Base-by-base conservation (phyloP, 2,797 vertebrate genomes). In the Micromesistius poutassou region DNA sequence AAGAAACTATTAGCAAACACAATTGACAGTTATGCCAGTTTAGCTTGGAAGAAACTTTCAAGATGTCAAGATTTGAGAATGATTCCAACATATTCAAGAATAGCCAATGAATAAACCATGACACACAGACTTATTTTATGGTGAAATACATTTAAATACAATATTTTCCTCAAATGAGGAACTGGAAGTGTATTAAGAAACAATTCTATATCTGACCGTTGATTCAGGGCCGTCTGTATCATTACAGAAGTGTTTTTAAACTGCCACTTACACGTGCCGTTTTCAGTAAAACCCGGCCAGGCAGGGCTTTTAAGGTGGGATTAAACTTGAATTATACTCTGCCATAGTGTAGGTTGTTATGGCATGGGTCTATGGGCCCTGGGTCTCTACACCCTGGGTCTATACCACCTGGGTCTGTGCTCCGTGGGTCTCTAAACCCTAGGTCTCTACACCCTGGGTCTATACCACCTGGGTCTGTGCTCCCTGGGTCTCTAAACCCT, bases 21-120 rank as follows among this genome's bases (percentile, higher is more conserved):
- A 91, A 92, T 86, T 88, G 91, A 91, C 92, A 82, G 90, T 90
- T 92, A 85, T 88, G 86, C 84, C 85, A 78, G 84, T 89, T 91
- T 81, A 81, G 76, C 78, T 77, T 75, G 83, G 76, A 71, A 71
- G 30, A 71, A 74, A 79, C 83, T 79, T 55, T 81, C 78, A 81
- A 86, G 85, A 82, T 81, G 83, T 78, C 73, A 30, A 81, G 38
- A 62, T 31, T 25, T 62, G 74, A 25, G 9, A 68, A 22, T 55
- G 46, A 55, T 42, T 42, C 40, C 40, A 42, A 42, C 40, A 6
- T 19, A 2, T 19, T 55, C 46, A 19, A 55, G 40, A 42, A 42
- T 42, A 42, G 40, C 46, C 46, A 19, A 5, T 55, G 46, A 55
- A 22, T 22, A 22, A 55, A 55, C 10, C 40, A 42, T 42, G 40